Conservation (phyloP, 1,140 invertebrate genomes). For the Coelopa frigida region DNA sequence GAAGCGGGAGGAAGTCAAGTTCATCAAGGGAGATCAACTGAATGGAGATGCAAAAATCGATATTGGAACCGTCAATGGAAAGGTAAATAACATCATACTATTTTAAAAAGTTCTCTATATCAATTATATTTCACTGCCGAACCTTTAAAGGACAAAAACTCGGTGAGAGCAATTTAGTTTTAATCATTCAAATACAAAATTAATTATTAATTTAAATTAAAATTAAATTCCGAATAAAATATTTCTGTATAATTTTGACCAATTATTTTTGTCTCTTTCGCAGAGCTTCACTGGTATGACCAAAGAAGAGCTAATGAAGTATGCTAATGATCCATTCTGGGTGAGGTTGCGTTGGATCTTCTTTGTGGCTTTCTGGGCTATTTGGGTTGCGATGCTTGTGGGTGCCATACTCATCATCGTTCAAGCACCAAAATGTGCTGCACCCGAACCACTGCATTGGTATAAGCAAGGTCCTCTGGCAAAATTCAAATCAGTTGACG, state of each 20-base stretch:
- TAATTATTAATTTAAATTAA: background rate
- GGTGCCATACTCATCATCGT: conserved; percentile 79
- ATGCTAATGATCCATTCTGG: conserved; percentile 89
- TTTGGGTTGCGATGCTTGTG: conserved; percentile 79
- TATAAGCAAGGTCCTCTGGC: conserved; percentile 44
- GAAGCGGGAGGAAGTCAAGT: conserved; percentile 60
- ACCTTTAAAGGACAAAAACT: conserved; percentile 6
- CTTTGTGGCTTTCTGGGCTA: conserved; percentile 77
- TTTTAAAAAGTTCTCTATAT: background rate
- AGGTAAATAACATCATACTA: conserved; percentile 41
- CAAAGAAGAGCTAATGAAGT: conserved; percentile 88
- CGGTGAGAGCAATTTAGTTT: conserved; percentile 6
- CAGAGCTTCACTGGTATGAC: conserved; percentile 71
- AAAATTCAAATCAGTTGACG: conserved; percentile 22
- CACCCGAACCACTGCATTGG: conserved; percentile 60
- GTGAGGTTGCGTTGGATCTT: conserved; percentile 74
- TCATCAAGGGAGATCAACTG: conserved; percentile 58
- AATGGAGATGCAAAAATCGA: conserved; percentile 85
- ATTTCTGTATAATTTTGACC: conserved; percentile 1
- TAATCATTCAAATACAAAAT: background rate
- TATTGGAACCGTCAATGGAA: conserved; percentile 56
- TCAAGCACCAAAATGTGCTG: conserved; percentile 71
- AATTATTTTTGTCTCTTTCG: background rate
- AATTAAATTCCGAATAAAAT: background rate
- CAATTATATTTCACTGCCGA: background rate